A percentile compares a stretch with the other conserved stretches of the same genome.
Conservation (phyloP, 2,113 vertebrate species). For the Morone chrysops region DNA sequence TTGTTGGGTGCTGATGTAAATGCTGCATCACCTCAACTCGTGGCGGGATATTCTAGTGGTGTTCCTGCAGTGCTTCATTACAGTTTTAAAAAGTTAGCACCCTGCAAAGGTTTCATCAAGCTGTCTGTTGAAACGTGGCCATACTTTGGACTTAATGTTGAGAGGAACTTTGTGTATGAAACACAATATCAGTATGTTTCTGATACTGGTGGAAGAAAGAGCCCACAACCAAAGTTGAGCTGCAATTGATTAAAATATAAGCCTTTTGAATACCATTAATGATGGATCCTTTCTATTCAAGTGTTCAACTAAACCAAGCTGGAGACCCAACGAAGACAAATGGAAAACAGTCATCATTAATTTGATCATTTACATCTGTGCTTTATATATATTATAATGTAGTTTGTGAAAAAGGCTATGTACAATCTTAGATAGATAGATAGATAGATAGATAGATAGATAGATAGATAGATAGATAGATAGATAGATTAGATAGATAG, state of each 20-base stretch:
- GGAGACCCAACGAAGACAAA: neutral
- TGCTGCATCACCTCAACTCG: conserved; percentile 17
- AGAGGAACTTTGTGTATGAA: neutral
- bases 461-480: no score
- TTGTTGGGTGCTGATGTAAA: neutral
- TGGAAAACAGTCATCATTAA: neutral
- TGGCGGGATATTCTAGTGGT: conserved; percentile 22
- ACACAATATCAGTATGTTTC: neutral
- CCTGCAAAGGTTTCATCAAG: conserved; percentile 7
- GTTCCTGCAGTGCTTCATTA: conserved; percentile 11
- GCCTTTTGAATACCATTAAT: neutral
- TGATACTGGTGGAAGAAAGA: neutral
- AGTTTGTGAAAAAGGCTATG: neutral
- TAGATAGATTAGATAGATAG: no score
- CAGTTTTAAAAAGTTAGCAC: conserved; percentile 8
- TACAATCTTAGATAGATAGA: neutral
- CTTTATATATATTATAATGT: neutral
- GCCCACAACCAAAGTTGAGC: neutral
- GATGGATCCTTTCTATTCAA: neutral
- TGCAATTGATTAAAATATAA: neutral
- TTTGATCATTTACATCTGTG: neutral
- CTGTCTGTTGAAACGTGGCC: conserved; percentile 1
- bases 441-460: no score
- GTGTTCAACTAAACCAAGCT: neutral
- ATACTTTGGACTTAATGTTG: neutral